These are phyloP conservation scores for Helicoverpa assulta DNA, from an alignment of 2,888 invertebrate genomes.

Conservation along the genomic window DNA sequence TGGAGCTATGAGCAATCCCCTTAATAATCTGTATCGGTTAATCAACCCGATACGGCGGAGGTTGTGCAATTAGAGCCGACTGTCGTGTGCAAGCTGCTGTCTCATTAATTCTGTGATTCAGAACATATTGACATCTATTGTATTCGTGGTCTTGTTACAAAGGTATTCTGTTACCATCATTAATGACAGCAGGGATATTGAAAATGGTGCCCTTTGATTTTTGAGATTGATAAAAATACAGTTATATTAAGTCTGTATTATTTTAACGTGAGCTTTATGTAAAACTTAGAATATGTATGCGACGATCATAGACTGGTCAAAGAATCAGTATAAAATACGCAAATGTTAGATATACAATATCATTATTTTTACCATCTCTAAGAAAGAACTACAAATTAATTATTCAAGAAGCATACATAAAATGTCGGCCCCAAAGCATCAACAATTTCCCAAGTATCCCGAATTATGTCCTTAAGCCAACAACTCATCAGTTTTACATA, in stretches of 20 bases:
- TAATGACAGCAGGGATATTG: not conserved
- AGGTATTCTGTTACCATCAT: conserved; percentile 20
- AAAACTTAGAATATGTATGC: too few species aligned
- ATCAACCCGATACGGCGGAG: conserved; percentile 84
- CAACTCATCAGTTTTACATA: conserved; percentile 72
- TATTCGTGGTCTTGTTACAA: conserved; percentile 33
- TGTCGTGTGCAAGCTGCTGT: conserved; percentile 54
- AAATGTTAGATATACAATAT: too few species aligned
- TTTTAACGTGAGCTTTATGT: not conserved
- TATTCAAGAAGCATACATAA: too few species aligned
- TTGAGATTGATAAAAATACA: not conserved
- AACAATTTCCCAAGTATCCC: conserved; percentile 36
- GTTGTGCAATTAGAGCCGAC: conserved; percentile 75
- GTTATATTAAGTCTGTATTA: too few species aligned
- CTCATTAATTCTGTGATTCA: conserved; percentile 60
- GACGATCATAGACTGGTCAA: too few species aligned
- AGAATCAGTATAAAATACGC: too few species aligned
- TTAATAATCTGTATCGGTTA: conserved; percentile 87
- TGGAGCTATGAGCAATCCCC: conserved; percentile 84
- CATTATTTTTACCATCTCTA: too few species aligned
- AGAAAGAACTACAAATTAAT: too few species aligned
- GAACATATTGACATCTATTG: conserved; percentile 46
- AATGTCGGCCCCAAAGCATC: not conserved
- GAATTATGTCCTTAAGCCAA: conserved; percentile 40
- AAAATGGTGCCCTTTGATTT: conserved; percentile 20